Percentiles rank a stretch among this genome's conserved stretches.
Evolutionary conservation across 2,888 invertebrate species (phyloP).

Genomic region (Lepidochrysops patricia): DNA sequence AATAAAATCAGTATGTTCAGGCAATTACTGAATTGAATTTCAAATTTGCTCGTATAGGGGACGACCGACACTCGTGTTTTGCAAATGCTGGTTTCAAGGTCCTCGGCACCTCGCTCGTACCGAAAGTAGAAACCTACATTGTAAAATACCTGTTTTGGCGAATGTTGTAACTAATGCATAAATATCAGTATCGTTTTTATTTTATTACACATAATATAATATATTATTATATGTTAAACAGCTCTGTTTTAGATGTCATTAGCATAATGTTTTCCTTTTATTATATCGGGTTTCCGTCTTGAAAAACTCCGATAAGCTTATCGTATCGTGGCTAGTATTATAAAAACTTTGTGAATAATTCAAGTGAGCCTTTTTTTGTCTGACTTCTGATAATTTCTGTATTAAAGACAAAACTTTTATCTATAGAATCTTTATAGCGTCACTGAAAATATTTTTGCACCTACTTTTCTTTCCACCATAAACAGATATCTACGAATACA

Average conservation of each 20-base stretch:
- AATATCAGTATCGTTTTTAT: slow-evolving; percentile 20
- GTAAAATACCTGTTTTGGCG: slow-evolving; percentile 43
- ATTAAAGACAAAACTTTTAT: background rate
- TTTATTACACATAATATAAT: slow-evolving; percentile 17
- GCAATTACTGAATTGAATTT: slow-evolving; percentile 25
- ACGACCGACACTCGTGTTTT: slow-evolving; percentile 41
- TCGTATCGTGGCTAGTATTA: background rate
- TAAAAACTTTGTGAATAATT: background rate
- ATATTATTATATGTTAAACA: slow-evolving; percentile 6
- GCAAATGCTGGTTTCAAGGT: slow-evolving; percentile 56
- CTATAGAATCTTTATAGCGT: background rate
- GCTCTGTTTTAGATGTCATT: background rate
- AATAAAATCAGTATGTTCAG: background rate
- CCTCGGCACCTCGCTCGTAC: slow-evolving; percentile 54
- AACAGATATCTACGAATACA: no score
- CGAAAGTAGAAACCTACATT: slow-evolving; percentile 58
- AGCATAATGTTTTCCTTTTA: slow-evolving; percentile 2
- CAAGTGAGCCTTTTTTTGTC: background rate
- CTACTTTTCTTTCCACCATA: no score
- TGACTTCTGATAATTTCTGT: background rate
- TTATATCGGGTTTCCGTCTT: background rate
- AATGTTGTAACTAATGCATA: slow-evolving; percentile 28
- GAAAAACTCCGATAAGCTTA: background rate
- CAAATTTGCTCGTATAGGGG: slow-evolving; percentile 37
- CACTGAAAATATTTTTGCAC: background rate